Evolutionary conservation across 2,888 invertebrate genomes (phyloP), one percentile per base, ranked within the genome.

Genomic region (Alloplasta piceator): DNA sequence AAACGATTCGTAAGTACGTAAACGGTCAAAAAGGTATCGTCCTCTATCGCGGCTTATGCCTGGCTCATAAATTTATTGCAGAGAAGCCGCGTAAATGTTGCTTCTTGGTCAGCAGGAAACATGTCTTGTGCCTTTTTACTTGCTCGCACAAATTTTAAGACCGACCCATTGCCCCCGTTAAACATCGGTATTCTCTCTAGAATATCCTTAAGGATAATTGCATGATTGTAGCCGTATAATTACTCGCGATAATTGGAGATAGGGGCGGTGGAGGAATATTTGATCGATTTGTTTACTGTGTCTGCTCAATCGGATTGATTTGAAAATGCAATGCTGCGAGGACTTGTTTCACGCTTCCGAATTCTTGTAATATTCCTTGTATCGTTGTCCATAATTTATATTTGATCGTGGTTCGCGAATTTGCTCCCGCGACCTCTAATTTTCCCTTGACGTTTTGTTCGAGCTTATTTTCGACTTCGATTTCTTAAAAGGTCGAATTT

Each of bases 31-130:
- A 43, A 75, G 0, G 10, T n/a, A 7, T 48, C 64, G 38, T 80
- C 79, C 7, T 80, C 70, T 3, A 80, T 14, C 0, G 60, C 75
- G 10, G 60, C 46, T 5, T 75, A 80, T 0, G 80, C 75, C 2
- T 41, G 60, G 0, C 61, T 78, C 10, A 43, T 52, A 0, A 78
- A 36, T 41, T 52, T 64, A 14, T 78, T 78, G 1, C 61, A 39
- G 0, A 82, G 14, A 1, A 75, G 46, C 1, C 50, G 63, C 0
- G 48, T 56, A 0, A 78, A 36, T 0, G 66, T 41, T 5, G 39
- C 7, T 52, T 81, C 81, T 43, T 16, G 16, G 1, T 41, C 0
- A 0, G 64, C 6, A 0, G 78, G 48, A 3, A 74, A 39, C 16
- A 70, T 63, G 1, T 61, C 67, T 0, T 14, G 10, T 0, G 68